Conservation (phyloP, 2,888 invertebrate species). For the Tenthredo amoena region DNA sequence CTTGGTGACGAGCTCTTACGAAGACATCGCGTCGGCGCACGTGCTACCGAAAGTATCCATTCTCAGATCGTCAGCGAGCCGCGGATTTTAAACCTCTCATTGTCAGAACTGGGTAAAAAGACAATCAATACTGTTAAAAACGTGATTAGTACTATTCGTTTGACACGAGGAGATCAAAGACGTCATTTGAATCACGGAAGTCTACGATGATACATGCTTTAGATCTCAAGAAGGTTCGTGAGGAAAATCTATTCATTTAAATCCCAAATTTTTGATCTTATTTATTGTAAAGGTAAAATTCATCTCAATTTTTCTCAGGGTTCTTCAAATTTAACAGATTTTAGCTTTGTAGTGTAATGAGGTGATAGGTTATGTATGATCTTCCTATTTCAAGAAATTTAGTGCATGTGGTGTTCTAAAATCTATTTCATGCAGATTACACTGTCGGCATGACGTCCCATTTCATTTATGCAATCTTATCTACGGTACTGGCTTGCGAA, state of each 20-base stretch:
- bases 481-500: no score
- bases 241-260: neutral
- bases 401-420: neutral
- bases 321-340: neutral
- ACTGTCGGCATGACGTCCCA: neutral
- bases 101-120: neutral
- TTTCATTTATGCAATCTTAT: neutral
- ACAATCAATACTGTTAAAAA: neutral
- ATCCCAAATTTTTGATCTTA: neutral
- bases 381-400: neutral
- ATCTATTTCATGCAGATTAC: neutral
- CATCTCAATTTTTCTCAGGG: neutral
- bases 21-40: conserved; percentile 37
- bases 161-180: no score
- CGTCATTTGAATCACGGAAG: neutral
- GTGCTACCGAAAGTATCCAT: neutral
- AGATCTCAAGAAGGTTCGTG: neutral
- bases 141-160: neutral
- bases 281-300: neutral
- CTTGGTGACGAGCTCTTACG: conserved; percentile 51
- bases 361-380: neutral
- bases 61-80: neutral
- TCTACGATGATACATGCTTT: neutral
- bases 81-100: conserved; percentile 15
- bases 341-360: neutral